Evolutionary conservation across 2,888 invertebrate species (phyloP).

Genomic region (Lacanobia oleracea): DNA sequence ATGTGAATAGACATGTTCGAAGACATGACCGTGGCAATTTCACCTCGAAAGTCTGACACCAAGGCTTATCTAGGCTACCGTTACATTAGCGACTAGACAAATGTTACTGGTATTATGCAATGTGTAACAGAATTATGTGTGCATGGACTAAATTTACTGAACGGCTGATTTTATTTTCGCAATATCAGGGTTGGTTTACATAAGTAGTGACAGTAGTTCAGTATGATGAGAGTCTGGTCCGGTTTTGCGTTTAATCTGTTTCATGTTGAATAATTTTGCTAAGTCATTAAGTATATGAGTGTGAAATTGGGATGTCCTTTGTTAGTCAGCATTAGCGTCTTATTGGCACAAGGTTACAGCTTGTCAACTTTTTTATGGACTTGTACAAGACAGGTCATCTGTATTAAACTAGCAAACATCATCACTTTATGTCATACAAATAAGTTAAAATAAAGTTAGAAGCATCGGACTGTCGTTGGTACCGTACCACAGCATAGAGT

Average conservation of each 20-base stretch:
- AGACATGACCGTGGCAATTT: slow-evolving; percentile 3
- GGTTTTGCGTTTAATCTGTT: no score
- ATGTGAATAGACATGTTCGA: slow-evolving; percentile 11
- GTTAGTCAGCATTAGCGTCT: slow-evolving; percentile 4
- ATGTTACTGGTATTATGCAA: neutral
- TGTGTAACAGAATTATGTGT: no score
- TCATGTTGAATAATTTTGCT: no score
- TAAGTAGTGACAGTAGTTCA: no score
- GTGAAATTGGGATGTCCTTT: slow-evolving; percentile 9
- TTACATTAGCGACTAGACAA: neutral
- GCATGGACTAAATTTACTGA: no score
- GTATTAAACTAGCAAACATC: slow-evolving; percentile 14
- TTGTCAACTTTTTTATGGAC: neutral
- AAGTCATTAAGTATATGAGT: neutral
- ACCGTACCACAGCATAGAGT: slow-evolving; percentile 76
- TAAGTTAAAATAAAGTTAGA: slow-evolving; percentile 59
- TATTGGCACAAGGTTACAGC: slow-evolving; percentile 36
- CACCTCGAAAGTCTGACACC: neutral
- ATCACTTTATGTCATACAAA: slow-evolving; percentile 32
- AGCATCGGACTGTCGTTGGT: slow-evolving; percentile 44
- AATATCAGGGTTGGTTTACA: no score
- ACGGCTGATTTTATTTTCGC: no score
- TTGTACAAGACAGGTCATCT: neutral
- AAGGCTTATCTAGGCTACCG: neutral
- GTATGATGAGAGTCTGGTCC: no score